Evolutionary conservation across 1,140 invertebrate species (phyloP).

Genomic region (Hestina assimilis): DNA sequence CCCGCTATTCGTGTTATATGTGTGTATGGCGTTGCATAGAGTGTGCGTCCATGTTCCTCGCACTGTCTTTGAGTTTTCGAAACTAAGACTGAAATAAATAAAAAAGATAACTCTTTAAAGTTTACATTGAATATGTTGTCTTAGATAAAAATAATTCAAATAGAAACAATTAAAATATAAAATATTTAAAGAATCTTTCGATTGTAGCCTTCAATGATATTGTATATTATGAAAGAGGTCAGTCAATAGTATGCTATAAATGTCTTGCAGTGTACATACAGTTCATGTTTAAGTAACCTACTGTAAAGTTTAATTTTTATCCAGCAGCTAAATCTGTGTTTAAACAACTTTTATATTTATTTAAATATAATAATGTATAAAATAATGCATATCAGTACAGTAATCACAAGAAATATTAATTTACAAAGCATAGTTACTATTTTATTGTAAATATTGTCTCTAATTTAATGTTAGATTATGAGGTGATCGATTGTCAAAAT

Average conservation of each 20-base stretch:
- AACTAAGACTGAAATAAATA: conserved; percentile 75
- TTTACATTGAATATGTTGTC: conserved; percentile 75
- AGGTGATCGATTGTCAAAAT: conserved; percentile 63
- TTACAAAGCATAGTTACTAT: conserved; percentile 76
- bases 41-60: conserved; percentile 65
- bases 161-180: conserved; percentile 75
- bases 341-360: conserved; percentile 78
- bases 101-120: conserved; percentile 73
- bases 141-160: conserved; percentile 77
- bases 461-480: conserved; percentile 74
- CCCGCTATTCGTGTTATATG: conserved; percentile 50
- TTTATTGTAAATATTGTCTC: conserved; percentile 76
- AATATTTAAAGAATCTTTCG: conserved; percentile 75
- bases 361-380: conserved; percentile 56
- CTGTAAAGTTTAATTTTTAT: conserved; percentile 73
- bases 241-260: conserved; percentile 63
- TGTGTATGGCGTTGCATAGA: conserved; percentile 49
- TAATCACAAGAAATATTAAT: conserved; percentile 69
- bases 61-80: conserved; percentile 67
- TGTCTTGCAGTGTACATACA: conserved; percentile 71
- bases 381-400: conserved; percentile 74
- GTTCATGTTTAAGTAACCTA: conserved; percentile 70
- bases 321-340: conserved; percentile 70
- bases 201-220: conserved; percentile 70
- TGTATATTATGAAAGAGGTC: conserved; percentile 68